phyloP scores from a whole-genome alignment of 2,113 vertebrate genomes.

The Thalassarche chlororhynchos region DNA sequence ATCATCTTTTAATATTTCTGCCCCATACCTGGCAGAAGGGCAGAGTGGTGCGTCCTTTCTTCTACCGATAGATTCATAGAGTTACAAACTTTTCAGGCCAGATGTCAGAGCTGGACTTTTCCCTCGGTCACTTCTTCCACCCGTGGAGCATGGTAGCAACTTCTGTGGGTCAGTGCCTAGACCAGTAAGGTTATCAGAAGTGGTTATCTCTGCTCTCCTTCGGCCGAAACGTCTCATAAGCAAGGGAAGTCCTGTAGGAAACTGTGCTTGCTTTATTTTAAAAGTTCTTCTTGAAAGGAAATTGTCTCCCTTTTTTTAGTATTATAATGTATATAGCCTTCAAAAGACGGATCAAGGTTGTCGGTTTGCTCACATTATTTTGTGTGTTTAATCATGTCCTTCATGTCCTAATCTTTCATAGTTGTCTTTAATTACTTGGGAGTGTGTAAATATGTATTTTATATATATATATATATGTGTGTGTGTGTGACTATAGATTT shows the following conservation, averaged over 20 bases:
- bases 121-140: not conserved
- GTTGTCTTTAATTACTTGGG: not conserved
- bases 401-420: not conserved
- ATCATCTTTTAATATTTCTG: not conserved
- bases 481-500: not conserved
- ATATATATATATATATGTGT: not conserved
- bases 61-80: too few species aligned
- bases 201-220: not conserved
- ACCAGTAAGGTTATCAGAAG: not conserved
- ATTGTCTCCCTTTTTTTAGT: not conserved
- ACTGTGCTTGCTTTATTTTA: not conserved
- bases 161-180: fast-evolving
- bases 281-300: not conserved
- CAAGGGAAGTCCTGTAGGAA: not conserved
- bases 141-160: fast-evolving
- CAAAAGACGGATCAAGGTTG: not conserved
- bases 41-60: not conserved
- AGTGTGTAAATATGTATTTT: not conserved
- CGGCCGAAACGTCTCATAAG: not conserved
- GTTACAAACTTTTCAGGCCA: not conserved
- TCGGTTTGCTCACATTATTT: not conserved
- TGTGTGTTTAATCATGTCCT: not conserved
- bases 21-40: not conserved
- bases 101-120: not conserved
- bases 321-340: not conserved